Conservation (phyloP, 2,797 vertebrate species). For the Molossus molossus region DNA sequence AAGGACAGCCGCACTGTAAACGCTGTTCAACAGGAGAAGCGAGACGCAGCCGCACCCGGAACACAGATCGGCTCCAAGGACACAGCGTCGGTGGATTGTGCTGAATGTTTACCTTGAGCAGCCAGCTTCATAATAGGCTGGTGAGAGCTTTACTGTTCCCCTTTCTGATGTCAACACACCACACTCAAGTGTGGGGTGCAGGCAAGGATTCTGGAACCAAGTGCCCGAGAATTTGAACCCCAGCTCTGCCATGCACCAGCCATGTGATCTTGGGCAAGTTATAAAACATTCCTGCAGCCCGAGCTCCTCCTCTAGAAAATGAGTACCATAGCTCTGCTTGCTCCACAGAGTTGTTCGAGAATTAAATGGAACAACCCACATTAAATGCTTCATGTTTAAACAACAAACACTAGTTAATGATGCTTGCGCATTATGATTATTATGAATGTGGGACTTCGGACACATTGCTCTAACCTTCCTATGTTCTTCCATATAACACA, state of each 20-base stretch:
- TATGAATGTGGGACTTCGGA: background rate
- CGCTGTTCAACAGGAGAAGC: background rate
- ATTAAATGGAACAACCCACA: background rate
- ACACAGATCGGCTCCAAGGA: background rate
- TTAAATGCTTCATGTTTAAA: background rate
- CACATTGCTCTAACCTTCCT: background rate
- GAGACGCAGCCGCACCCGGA: accelerated
- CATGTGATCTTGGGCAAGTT: background rate
- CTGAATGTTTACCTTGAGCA: background rate
- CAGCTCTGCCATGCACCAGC: background rate
- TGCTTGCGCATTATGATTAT: too few relatives aligned
- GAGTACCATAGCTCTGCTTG: background rate
- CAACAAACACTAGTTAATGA: background rate
- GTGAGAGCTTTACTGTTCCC: accelerated
- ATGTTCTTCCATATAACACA: background rate
- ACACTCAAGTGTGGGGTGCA: background rate
- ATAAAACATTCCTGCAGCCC: background rate
- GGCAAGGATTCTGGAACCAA: background rate
- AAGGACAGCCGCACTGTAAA: background rate
- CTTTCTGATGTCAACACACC: background rate
- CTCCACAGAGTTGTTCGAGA: background rate
- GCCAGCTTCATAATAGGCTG: accelerated
- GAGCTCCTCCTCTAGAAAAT: background rate
- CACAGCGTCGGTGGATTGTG: background rate
- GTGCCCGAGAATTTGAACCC: background rate